phyloP scores from a whole-genome alignment of 2,888 invertebrate genomes.

The Tupiocoris notatus region DNA sequence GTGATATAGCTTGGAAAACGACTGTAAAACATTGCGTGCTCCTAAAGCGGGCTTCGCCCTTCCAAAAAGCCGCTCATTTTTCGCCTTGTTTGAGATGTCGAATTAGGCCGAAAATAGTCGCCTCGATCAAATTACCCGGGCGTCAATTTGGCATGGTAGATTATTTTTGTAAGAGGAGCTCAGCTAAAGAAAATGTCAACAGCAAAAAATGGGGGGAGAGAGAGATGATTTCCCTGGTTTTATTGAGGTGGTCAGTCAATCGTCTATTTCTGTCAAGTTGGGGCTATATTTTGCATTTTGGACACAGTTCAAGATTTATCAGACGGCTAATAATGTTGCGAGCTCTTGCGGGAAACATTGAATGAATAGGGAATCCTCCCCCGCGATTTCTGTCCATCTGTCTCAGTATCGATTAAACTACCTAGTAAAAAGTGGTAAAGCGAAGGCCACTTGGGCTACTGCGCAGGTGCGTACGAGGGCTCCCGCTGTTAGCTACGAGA shows the following conservation, averaged over 20 bases:
- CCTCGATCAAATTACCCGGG: too few species aligned
- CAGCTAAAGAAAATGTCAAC: background rate
- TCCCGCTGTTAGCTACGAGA: background rate
- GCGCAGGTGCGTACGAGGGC: background rate
- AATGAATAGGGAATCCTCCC: constrained; percentile 8
- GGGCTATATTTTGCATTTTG: background rate
- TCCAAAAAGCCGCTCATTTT: too few species aligned
- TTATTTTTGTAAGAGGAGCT: background rate
- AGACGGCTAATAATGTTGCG: background rate
- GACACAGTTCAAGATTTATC: background rate
- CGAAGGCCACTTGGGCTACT: background rate
- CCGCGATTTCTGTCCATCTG: background rate
- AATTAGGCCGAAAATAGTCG: too few species aligned
- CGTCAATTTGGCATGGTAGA: too few species aligned
- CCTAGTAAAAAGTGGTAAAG: constrained; percentile 1
- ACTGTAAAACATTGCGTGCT: too few species aligned
- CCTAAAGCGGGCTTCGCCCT: too few species aligned
- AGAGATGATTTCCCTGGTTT: background rate
- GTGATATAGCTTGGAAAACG: too few species aligned
- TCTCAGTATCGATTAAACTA: constrained; percentile 14
- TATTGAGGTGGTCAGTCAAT: background rate
- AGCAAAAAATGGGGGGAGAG: background rate
- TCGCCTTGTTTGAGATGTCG: too few species aligned
- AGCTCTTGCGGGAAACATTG: background rate
- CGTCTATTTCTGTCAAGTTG: background rate